Conservation (phyloP, 2,113 vertebrate species). For the Hippocampus zosterae region DNA sequence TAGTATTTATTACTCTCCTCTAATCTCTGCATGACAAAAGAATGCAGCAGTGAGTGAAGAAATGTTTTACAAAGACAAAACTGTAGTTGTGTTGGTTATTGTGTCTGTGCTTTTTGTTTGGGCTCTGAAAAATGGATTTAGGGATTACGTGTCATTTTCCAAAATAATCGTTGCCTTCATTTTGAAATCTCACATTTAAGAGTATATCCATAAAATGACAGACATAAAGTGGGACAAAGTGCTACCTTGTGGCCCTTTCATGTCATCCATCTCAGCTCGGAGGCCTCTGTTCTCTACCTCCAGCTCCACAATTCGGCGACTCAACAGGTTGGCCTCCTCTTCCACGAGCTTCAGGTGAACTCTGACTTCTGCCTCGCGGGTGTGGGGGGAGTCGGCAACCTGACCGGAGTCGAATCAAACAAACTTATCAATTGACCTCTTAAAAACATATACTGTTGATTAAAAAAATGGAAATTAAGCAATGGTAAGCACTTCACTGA, state of each 20-base stretch:
- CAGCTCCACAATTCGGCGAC: conserved; percentile 92
- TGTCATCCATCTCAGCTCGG: conserved; percentile 92
- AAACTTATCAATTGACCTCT: neutral
- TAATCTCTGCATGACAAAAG: too few species aligned
- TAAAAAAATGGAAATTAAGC: too few species aligned
- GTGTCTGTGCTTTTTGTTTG: too few species aligned
- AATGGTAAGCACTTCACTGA: too few species aligned
- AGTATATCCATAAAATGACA: neutral
- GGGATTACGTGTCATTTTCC: neutral
- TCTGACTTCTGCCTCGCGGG: conserved; percentile 88
- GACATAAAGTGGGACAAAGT: neutral
- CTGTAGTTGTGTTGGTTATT: too few species aligned
- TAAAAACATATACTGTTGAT: neutral
- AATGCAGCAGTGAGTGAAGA: too few species aligned
- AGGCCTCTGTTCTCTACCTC: conserved; percentile 97
- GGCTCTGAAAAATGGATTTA: too few species aligned
- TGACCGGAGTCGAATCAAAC: conserved; percentile 3
- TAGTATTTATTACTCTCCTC: neutral
- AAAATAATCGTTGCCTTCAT: neutral
- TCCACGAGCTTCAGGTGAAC: conserved; percentile 95
- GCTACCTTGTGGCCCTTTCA: conserved; percentile 76
- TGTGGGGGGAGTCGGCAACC: conserved; percentile 89
- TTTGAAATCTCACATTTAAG: neutral
- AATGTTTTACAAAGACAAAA: too few species aligned
- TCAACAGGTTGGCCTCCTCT: conserved; percentile 96